These are phyloP conservation scores for Enteromius radiatus DNA, from an alignment of 2,797 vertebrate genomes.

Conservation along the genomic window DNA sequence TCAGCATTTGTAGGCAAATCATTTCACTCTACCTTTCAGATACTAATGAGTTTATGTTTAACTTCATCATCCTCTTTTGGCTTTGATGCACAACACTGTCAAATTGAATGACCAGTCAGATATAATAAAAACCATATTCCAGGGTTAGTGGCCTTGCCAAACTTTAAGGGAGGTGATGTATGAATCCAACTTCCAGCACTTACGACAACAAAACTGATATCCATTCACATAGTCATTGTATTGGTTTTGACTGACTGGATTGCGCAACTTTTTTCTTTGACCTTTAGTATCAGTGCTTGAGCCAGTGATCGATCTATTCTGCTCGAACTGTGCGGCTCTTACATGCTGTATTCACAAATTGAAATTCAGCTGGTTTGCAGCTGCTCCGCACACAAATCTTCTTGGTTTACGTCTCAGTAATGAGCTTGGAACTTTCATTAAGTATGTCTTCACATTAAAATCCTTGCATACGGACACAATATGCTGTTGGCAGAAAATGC, in stretches of 20 bases:
- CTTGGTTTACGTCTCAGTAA: conserved; percentile 9
- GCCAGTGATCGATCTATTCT: neutral
- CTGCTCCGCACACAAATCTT: neutral
- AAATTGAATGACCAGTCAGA: conserved; percentile 10
- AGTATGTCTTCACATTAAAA: conserved; percentile 13
- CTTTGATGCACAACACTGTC: conserved; percentile 19
- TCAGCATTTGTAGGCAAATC: neutral
- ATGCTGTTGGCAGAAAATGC: neutral
- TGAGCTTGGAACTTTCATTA: conserved; percentile 4
- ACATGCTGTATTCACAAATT: neutral
- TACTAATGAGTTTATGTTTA: neutral
- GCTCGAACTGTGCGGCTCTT: neutral
- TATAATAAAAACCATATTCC: conserved; percentile 25
- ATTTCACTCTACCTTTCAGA: neutral
- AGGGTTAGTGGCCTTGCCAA: conserved; percentile 8
- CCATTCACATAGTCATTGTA: conserved; percentile 1
- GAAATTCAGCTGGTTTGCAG: conserved; percentile 28
- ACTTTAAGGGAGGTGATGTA: conserved; percentile 17
- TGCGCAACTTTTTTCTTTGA: neutral
- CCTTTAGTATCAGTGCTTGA: neutral
- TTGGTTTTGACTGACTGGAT: conserved; percentile 18
- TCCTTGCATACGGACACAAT: conserved; percentile 1
- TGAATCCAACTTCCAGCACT: conserved; percentile 15
- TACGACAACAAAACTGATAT: conserved; percentile 26
- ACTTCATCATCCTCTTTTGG: conserved; percentile 7